A percentile compares a stretch with the other conserved stretches of the same genome.
phyloP scores from a whole-genome alignment of 2,888 invertebrate species.

The Subacronicta megacephala region DNA sequence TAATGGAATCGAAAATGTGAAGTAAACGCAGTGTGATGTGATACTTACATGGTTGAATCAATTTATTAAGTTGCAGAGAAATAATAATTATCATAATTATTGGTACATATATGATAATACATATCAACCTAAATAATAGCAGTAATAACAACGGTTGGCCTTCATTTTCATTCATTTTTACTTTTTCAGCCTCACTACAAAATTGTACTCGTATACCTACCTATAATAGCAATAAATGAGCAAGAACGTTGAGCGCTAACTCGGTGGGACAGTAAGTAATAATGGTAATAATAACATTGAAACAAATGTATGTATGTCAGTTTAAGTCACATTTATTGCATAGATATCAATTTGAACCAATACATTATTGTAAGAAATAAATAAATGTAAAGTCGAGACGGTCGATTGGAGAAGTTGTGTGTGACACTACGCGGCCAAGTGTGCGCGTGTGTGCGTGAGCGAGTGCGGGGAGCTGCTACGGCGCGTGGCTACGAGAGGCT shows the following conservation, averaged over 20 bases:
- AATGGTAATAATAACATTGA: constrained; percentile 12
- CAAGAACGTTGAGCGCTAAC: background rate
- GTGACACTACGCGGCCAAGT: background rate
- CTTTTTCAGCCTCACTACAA: too few species aligned
- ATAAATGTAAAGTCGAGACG: background rate
- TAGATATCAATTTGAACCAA: constrained; percentile 10
- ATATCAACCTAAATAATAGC: background rate
- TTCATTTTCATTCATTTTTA: background rate
- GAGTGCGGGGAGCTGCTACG: constrained; percentile 36
- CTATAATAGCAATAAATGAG: background rate
- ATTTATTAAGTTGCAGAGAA: too few species aligned
- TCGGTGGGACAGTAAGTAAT: background rate
- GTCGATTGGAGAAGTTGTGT: constrained; percentile 6
- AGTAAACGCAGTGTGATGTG: background rate
- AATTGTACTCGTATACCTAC: too few species aligned
- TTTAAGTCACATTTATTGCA: constrained; percentile 28
- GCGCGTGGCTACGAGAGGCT: constrained; percentile 35
- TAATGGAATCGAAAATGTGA: background rate
- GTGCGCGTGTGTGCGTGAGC: constrained; percentile 20
- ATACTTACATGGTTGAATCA: background rate
- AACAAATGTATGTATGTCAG: constrained; percentile 21
- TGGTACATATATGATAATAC: too few species aligned
- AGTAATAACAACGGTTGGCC: background rate
- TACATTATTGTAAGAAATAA: constrained; percentile 11
- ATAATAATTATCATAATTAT: too few species aligned